Percentiles rank a stretch among this genome's conserved stretches.
Evolutionary conservation across 2,888 invertebrate genomes (phyloP).

Genomic region (Suillia variegata): DNA sequence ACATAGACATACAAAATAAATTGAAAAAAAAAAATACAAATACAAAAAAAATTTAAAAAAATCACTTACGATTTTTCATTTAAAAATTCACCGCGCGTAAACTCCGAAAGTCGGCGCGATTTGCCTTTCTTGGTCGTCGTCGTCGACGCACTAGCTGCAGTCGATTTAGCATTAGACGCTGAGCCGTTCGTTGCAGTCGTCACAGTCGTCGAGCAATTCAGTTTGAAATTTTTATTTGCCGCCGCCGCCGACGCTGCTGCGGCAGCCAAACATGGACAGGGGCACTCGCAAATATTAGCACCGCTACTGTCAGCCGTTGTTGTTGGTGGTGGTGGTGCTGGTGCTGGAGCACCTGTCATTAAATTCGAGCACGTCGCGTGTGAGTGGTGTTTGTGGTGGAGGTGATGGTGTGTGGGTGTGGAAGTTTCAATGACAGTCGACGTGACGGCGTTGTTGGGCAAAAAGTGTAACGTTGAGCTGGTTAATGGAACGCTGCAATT

Average conservation of each 20-base stretch:
- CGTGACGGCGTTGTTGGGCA: no score
- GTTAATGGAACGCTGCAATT: slow-evolving; percentile 11
- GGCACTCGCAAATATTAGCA: slow-evolving; percentile 25
- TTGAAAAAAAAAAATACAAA: slow-evolving; percentile 23
- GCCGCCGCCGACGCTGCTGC: no score
- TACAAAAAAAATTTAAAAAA: slow-evolving; percentile 25
- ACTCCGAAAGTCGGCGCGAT: slow-evolving; percentile 62
- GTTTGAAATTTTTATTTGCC: slow-evolving; percentile 34
- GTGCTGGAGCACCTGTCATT: no score
- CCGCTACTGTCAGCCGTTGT: slow-evolving; percentile 9
- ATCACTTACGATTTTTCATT: slow-evolving; percentile 63
- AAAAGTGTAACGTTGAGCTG: slow-evolving; percentile 16
- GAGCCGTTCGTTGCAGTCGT: slow-evolving; percentile 10
- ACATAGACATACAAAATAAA: slow-evolving; percentile 16
- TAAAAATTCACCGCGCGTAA: slow-evolving; percentile 63
- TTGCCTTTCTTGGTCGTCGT: slow-evolving; percentile 54
- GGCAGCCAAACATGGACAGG: slow-evolving; percentile 33
- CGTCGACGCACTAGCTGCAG: slow-evolving; percentile 14
- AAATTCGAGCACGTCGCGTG: slow-evolving; percentile 37
- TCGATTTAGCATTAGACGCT: slow-evolving; percentile 9
- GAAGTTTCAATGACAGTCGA: slow-evolving; percentile 40
- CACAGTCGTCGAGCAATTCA: slow-evolving; percentile 24
- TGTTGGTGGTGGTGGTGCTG: slow-evolving; percentile 18
- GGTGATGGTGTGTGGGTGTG: slow-evolving; percentile 31
- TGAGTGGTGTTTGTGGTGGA: slow-evolving; percentile 27